These are phyloP conservation scores for Helarctos malayanus DNA, from an alignment of 2,797 vertebrate species.

Conservation along the genomic window DNA sequence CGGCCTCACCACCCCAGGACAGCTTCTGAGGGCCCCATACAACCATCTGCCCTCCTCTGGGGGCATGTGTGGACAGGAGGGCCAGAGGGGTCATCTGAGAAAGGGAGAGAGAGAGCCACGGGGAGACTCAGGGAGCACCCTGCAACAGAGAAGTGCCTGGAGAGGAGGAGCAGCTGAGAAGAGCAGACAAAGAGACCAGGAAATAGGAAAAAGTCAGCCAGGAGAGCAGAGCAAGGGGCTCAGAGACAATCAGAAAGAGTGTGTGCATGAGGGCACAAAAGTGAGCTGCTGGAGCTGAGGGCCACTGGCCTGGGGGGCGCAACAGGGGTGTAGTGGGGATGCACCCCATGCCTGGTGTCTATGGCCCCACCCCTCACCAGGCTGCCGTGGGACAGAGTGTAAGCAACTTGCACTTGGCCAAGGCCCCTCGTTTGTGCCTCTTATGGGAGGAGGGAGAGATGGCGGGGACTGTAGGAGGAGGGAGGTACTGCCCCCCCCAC, in stretches of 20 bases:
- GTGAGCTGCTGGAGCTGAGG: background rate
- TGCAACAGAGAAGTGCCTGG: background rate
- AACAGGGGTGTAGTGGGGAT: background rate
- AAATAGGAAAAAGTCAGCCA: constrained; percentile 80
- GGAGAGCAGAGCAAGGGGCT: constrained; percentile 86
- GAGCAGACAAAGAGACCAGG: constrained; percentile 79
- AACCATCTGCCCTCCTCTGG: background rate
- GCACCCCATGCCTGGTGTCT: background rate
- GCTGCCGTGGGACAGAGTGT: background rate
- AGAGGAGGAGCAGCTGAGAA: constrained; percentile 82
- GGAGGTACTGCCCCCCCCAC: rapidly evolving
- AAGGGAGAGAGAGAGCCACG: constrained; percentile 75
- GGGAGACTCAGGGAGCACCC: background rate
- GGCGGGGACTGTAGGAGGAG: background rate
- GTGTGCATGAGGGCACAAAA: rapidly evolving
- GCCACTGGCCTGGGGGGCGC: rapidly evolving
- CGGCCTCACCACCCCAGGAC: background rate
- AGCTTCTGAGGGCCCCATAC: background rate
- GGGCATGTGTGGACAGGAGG: background rate
- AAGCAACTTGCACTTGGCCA: background rate
- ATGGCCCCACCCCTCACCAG: background rate
- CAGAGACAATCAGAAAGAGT: constrained; percentile 80
- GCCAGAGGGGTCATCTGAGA: constrained; percentile 78
- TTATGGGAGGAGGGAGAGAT: background rate
- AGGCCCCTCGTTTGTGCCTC: background rate